A percentile compares a stretch with the other conserved stretches of the same genome.
Evolutionary conservation across 2,888 invertebrate genomes (phyloP).

Genomic region (Laspeyria flexula): DNA sequence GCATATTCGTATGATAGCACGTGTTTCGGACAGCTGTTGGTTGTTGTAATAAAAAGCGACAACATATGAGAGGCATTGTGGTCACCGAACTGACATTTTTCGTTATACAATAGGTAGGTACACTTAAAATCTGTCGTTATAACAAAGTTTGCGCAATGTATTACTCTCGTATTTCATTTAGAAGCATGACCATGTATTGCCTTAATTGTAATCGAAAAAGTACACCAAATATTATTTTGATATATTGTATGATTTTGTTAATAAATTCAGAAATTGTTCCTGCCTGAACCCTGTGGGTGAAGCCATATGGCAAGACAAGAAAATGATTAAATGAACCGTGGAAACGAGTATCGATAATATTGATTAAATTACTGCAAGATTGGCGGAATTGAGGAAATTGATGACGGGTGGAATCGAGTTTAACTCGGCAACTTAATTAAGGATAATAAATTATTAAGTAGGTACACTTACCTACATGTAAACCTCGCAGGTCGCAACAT

Average conservation of each 20-base stretch:
- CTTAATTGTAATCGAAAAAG: constrained; percentile 8
- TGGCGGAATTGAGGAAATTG: constrained; percentile 6
- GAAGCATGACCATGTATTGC: constrained; percentile 30
- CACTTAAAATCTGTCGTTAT: constrained; percentile 62
- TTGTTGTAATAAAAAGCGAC: constrained; percentile 59
- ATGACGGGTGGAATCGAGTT: constrained; percentile 7
- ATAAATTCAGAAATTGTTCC: background rate
- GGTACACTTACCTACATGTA: background rate
- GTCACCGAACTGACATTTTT: constrained; percentile 58
- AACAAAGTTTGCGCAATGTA: constrained; percentile 22
- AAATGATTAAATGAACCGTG: constrained; percentile 8
- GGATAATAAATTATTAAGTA: background rate
- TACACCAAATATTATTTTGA: background rate
- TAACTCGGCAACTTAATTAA: background rate
- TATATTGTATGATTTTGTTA: background rate
- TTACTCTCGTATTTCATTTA: constrained; percentile 28
- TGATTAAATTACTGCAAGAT: constrained; percentile 9
- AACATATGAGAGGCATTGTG: constrained; percentile 58
- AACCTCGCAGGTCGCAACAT: too few relatives aligned
- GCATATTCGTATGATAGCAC: constrained; percentile 47
- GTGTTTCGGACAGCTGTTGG: constrained; percentile 64
- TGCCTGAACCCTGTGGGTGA: background rate
- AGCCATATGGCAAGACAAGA: constrained; percentile 7
- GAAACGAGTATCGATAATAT: constrained; percentile 9
- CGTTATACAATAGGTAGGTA: constrained; percentile 60